Conservation (phyloP, 2,113 vertebrate genomes). For the Theristicus caerulescens region DNA sequence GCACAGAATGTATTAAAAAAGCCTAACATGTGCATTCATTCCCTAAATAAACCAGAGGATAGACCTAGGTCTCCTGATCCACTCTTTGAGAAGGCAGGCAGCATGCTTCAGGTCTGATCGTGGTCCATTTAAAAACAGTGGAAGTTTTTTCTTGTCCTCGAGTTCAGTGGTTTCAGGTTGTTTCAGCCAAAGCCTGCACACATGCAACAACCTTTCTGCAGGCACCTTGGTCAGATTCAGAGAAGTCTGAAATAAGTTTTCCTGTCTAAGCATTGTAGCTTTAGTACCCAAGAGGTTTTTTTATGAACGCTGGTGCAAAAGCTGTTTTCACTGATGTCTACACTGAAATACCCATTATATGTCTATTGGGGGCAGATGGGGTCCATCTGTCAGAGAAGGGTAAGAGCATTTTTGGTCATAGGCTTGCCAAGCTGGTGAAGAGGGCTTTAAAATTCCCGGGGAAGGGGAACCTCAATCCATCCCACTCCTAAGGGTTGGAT, state of each 20-base stretch:
- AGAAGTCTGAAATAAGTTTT: background rate
- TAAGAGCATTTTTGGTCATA: too few species aligned
- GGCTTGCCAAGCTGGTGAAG: too few species aligned
- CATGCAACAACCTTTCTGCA: background rate
- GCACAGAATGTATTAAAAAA: background rate
- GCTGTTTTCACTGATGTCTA: background rate
- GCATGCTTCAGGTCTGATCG: background rate
- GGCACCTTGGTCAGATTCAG: background rate
- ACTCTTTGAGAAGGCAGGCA: background rate
- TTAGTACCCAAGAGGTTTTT: background rate
- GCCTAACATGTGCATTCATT: background rate
- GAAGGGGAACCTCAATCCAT: too few species aligned
- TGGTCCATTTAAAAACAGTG: background rate
- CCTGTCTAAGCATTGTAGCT: background rate
- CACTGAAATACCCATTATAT: background rate
- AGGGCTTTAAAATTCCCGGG: too few species aligned
- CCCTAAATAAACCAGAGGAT: background rate
- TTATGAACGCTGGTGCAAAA: background rate
- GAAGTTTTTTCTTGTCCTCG: background rate
- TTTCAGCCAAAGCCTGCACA: background rate
- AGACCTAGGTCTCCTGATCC: background rate
- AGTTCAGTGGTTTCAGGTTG: background rate
- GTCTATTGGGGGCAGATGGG: too few species aligned
- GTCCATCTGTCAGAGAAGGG: too few species aligned
- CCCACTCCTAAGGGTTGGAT: too few species aligned